Percentiles rank a stretch among this genome's conserved stretches.
Evolutionary conservation across 2,888 invertebrate genomes (phyloP).

Genomic region (Torymus auratus): DNA sequence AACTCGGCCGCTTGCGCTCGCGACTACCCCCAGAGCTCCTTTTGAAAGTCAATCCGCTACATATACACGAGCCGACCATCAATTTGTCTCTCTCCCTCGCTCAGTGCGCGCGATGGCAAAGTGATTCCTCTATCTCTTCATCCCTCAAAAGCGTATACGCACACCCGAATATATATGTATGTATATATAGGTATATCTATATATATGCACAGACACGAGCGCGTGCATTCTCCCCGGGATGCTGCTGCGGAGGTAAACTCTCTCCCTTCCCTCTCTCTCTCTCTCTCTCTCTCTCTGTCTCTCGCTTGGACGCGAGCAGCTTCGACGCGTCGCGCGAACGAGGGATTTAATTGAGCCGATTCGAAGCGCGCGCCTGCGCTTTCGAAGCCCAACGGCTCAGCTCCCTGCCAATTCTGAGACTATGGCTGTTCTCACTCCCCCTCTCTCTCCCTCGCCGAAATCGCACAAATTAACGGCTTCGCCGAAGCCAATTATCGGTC

Average conservation of each 20-base stretch:
- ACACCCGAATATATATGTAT: background rate
- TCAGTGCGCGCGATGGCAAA: conserved; percentile 40
- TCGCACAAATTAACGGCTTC: conserved; percentile 53
- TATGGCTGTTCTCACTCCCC: background rate
- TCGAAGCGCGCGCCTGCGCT: conserved; percentile 13
- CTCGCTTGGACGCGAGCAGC: background rate
- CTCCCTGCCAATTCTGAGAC: conserved; percentile 37
- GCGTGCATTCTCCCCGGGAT: too few relatives aligned
- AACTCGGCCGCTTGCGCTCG: background rate
- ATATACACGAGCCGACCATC: conserved; percentile 24
- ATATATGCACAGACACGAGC: too few relatives aligned
- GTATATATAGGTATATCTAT: too few relatives aligned
- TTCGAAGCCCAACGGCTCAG: conserved; percentile 21
- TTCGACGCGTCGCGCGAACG: background rate
- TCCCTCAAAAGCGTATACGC: conserved; percentile 2
- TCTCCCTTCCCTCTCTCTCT: too few relatives aligned
- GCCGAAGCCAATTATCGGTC: conserved; percentile 51
- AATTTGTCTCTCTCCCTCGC: conserved; percentile 23
- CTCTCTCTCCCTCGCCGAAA: conserved; percentile 27
- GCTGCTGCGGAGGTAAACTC: too few relatives aligned
- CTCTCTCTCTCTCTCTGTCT: background rate
- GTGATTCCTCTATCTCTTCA: conserved; percentile 37
- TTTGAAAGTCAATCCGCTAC: conserved; percentile 50
- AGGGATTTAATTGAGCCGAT: conserved; percentile 51
- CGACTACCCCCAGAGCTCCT: conserved; percentile 6